Conservation (phyloP, 2,888 invertebrate genomes). For the Plagodis pulveraria region DNA sequence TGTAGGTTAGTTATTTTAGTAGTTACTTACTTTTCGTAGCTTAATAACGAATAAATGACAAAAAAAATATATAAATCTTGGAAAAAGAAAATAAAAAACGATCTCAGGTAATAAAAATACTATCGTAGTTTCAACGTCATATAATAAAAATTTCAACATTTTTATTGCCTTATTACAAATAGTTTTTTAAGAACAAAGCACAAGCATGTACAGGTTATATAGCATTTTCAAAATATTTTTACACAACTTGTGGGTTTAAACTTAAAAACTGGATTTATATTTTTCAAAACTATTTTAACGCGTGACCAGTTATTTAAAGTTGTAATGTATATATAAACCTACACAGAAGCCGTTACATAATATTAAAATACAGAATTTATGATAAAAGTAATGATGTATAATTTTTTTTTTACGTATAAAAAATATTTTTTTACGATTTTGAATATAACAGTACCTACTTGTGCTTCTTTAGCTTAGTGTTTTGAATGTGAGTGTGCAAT, state of each 20-base stretch:
- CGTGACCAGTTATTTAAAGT: no score
- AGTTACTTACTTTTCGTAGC: slow-evolving; percentile 53
- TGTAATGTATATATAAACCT: no score
- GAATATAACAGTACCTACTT: slow-evolving; percentile 2
- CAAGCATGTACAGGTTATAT: neutral
- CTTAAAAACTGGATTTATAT: no score
- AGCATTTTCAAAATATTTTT: no score
- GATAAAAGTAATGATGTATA: no score
- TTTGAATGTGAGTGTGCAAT: slow-evolving; percentile 8
- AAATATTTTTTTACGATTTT: no score
- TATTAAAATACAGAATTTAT: no score
- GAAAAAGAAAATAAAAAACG: slow-evolving; percentile 69
- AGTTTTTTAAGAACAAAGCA: slow-evolving; percentile 2
- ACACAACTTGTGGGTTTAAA: no score
- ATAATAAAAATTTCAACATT: neutral
- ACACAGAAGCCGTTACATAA: no score
- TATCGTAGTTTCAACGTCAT: slow-evolving; percentile 6
- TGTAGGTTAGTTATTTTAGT: slow-evolving; percentile 34
- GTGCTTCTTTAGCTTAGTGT: slow-evolving; percentile 1
- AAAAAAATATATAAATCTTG: slow-evolving; percentile 66
- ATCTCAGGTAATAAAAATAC: slow-evolving; percentile 55
- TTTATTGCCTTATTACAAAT: neutral
- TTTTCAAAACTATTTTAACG: no score
- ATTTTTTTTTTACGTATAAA: no score
- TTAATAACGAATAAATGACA: slow-evolving; percentile 63